Conservation (phyloP, 23 tunicate species). For the Phallusia fumigata region DNA sequence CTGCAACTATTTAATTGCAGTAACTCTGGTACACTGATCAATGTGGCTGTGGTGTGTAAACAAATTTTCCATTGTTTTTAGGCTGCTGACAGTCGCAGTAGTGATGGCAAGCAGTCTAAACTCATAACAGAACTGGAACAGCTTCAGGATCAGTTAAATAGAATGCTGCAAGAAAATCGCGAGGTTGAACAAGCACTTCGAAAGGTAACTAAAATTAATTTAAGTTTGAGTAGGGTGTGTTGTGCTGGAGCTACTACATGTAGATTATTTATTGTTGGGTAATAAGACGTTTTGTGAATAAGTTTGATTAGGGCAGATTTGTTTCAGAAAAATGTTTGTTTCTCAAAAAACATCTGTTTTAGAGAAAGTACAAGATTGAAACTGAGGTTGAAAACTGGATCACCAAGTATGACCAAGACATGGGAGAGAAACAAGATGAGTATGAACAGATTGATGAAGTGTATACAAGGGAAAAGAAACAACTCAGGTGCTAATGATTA, state of each 20-base stretch:
- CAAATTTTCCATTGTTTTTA: slow-evolving; percentile 1
- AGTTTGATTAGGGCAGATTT: too few species aligned
- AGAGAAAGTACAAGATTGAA: slow-evolving; percentile 90
- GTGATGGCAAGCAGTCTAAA: slow-evolving; percentile 68
- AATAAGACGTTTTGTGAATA: too few species aligned
- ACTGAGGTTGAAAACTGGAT: slow-evolving; percentile 99
- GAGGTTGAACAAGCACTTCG: slow-evolving; percentile 81
- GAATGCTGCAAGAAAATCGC: slow-evolving; percentile 80
- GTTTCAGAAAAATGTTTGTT: too few species aligned
- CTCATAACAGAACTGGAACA: slow-evolving; percentile 53
- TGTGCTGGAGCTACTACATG: too few species aligned
- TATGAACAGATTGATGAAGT: slow-evolving; percentile 90
- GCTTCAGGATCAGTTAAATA: slow-evolving; percentile 44
- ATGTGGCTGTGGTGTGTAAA: not conserved
- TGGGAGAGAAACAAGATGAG: slow-evolving; percentile 93
- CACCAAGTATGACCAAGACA: slow-evolving; percentile 90
- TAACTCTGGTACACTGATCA: too few species aligned
- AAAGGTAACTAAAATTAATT: slow-evolving; percentile 43
- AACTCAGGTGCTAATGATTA: slow-evolving; percentile 46
- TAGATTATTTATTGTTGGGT: too few species aligned
- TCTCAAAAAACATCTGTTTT: not conserved
- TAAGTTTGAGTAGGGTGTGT: too few species aligned
- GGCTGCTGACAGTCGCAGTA: slow-evolving; percentile 74
- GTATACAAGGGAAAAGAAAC: slow-evolving; percentile 97
- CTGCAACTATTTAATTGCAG: too few species aligned